A percentile compares a stretch with the other conserved stretches of the same genome.
Evolutionary conservation across 1,140 invertebrate species (phyloP).

Genomic region (Atta colombica): DNA sequence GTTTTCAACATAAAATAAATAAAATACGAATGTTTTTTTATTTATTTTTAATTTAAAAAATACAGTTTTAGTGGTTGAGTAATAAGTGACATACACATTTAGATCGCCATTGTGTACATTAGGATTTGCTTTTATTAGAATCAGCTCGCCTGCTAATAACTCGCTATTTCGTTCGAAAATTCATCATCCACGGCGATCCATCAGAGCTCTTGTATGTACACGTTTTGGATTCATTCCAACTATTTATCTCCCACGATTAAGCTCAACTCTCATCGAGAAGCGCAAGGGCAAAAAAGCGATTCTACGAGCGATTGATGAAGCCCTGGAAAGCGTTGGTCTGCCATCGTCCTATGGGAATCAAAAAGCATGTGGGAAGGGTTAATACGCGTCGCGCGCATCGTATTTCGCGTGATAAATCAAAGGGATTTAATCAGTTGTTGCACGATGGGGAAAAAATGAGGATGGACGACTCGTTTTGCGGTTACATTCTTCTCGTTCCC

Average conservation of each 20-base stretch:
- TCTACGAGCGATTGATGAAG: constrained; percentile 44
- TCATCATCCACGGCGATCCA: constrained; percentile 9
- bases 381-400: constrained; percentile 55
- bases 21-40: not conserved
- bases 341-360: constrained; percentile 62
- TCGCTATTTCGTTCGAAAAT: constrained; percentile 10
- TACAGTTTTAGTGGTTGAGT: not conserved
- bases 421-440: constrained; percentile 63
- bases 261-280: constrained; percentile 32
- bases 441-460: constrained; percentile 49
- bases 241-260: constrained; percentile 63
- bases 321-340: constrained; percentile 24
- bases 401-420: constrained; percentile 67
- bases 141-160: not conserved
- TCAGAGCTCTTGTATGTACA: not conserved
- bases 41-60: constrained; percentile 9
- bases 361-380: constrained; percentile 61
- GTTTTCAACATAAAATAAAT: not conserved
- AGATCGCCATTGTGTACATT: not conserved
- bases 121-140: not conserved
- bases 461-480: constrained; percentile 19
- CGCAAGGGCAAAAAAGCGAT: not conserved
- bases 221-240: constrained; percentile 42
- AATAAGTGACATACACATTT: constrained; percentile 3
- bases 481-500: constrained; percentile 21